A percentile compares a stretch with the other conserved stretches of the same genome.
phyloP scores from a whole-genome alignment of 2,113 vertebrate genomes.

The Murina feae region DNA sequence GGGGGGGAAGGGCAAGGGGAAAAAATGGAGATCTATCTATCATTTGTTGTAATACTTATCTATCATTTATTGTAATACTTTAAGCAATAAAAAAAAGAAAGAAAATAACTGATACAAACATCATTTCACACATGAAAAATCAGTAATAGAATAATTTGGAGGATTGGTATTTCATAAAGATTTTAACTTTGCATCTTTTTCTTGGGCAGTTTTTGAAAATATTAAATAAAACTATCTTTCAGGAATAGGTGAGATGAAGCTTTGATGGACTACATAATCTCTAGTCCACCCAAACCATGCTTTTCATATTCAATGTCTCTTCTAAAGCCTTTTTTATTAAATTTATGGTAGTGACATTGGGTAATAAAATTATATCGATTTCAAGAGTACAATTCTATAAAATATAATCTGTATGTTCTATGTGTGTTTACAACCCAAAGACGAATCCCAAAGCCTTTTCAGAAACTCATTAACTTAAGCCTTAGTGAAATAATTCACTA shows the following conservation, averaged over 20 bases:
- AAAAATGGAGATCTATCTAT: too few species aligned
- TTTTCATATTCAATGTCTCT: background rate
- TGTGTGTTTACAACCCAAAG: background rate
- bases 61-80: too few species aligned
- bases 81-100: too few species aligned
- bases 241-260: background rate
- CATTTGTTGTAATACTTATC: too few species aligned
- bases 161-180: constrained; percentile 52
- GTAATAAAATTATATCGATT: background rate
- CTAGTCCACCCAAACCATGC: background rate
- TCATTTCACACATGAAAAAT: constrained; percentile 65
- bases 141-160: constrained; percentile 55
- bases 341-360: background rate
- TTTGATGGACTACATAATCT: background rate
- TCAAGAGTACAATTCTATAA: background rate
- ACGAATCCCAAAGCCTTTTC: background rate
- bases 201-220: constrained; percentile 29
- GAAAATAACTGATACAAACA: too few species aligned
- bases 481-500: constrained; percentile 35
- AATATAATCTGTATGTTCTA: background rate
- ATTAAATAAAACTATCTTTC: constrained; percentile 29
- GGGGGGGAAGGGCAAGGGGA: too few species aligned
- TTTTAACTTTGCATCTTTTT: constrained; percentile 53
- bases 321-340: background rate
- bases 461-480: background rate